Base-by-base conservation (phyloP, 1,140 invertebrate species). In the Solenopsis fugax region DNA sequence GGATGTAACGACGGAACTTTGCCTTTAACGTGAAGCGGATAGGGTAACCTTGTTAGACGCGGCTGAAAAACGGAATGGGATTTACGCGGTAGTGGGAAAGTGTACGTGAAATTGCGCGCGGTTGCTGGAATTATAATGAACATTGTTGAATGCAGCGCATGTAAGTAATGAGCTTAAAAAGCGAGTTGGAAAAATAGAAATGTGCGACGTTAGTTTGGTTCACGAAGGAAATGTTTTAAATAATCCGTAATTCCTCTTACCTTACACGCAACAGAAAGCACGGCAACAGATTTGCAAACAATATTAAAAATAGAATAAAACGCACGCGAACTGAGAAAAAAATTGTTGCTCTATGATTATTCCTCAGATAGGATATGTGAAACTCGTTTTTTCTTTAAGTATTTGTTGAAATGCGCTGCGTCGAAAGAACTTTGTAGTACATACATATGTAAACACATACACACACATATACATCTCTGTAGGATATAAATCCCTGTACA, bases 131-230 rank as follows among this genome's bases (percentile, higher is more conserved):
- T 75, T 84, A 75, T 75, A 84, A 84, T 45, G 45, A 60, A 73
- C 69, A 60, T 73, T 73, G 69, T 84, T 84, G 69, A 75, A 73
- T 73, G 24, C 41, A 16, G 24, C 50, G 69, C 45, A 60, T 84
- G 80, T 41, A 56, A 73, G 67, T 82, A 72, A 82, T 82, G 24
- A 82, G 80, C 80, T 73, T 82, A 60, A 60, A 82, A 82, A 82
- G 54, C 67, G 54, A 73, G 80, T 58, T 73, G 67, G 52, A 45
- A 73, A 82, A 82, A 82, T 82, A 41, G 52, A 82, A 82, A 60
- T 24, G 29, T 18, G 41, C 67, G 69, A 73, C 24, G 48, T 72
- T 34, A 73, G 67, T 58, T 82, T 41, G 69, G 29, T 34, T 50
- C 41, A n/a, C 41, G 37, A 58, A 73, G 18, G 24, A 24, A 58